phyloP scores from a whole-genome alignment of 2,797 vertebrate genomes.

The Squalus acanthias region DNA sequence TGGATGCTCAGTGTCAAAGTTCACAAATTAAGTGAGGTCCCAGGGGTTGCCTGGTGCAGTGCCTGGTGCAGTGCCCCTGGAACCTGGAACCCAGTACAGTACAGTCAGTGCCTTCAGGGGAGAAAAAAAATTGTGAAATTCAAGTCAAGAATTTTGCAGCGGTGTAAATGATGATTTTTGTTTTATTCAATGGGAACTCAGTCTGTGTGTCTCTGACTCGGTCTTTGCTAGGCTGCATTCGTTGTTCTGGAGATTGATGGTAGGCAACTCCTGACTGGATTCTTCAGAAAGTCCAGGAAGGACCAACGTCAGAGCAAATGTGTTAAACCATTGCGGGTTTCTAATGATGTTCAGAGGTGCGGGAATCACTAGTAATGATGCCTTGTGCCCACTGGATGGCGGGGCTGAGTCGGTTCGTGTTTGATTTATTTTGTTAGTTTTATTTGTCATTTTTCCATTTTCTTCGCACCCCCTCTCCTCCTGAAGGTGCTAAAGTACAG shows the following conservation, averaged over 20 bases:
- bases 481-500: background rate
- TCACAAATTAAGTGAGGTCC: background rate
- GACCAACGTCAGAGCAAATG: background rate
- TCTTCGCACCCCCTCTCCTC: background rate
- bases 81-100: too few species aligned
- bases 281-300: background rate
- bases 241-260: background rate
- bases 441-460: background rate
- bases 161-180: background rate
- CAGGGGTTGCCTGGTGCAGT: background rate
- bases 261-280: background rate
- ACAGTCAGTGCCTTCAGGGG: background rate
- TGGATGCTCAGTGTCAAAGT: background rate
- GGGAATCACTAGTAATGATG: background rate
- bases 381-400: background rate
- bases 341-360: background rate
- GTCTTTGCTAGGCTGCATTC: background rate
- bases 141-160: background rate
- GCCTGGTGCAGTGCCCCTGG: background rate
- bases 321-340: background rate
- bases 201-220: background rate
- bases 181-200: background rate
- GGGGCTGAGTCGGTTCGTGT: background rate
- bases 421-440: background rate
- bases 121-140: background rate